Base-by-base conservation (phyloP, 2,797 vertebrate species). In the Cirrhinus molitorella region DNA sequence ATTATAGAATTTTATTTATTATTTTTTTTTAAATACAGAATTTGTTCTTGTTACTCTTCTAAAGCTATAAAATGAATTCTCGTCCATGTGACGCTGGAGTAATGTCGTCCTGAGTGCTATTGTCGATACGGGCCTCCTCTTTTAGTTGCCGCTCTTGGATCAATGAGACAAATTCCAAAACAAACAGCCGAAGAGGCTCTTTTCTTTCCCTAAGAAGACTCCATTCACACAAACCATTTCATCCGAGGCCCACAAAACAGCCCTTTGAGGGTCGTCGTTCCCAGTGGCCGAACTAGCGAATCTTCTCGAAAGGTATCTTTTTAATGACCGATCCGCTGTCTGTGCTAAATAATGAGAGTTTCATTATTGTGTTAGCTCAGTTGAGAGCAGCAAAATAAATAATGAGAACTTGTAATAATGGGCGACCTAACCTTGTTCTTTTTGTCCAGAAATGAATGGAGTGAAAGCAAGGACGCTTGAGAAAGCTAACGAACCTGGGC, bases 151-250 rank as follows among this genome's bases (percentile, higher is more conserved):
- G 91, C 91, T 92, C 90, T 91, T 90, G 89, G 93, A 95, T 94
- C 93, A 95, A 94, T 94, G 93, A 93, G 92, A 94, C 91, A 91
- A 92, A 92, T 92, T 93, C 93, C 93, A 93, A 94, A 95, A 95
- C 92, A 94, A 94, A 94, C 93, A 91, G 83, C 87, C 92, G 89
- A 91, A 94, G 93, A 91, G 92, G 89, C 83, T 90, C 89, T 88
- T 94, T 94, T 93, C 90, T 94, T 91, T 90, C 83, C 83, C 85
- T 80, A 63, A 93, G 92, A 91, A 89, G 91, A 68, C 79, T 85
- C 93, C 87, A 94, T 94, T 94, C 93, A 94, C 83, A 13, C 68
- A 78, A 82, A 19, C 85, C 85, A 90, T 92, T 91, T 89, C 85
- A 85, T 83, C 79, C 85, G 85, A 89, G 89, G 67, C 76, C 85